Evolutionary conservation across 2,888 invertebrate genomes (phyloP).

Genomic region (Strigamia crassipes): DNA sequence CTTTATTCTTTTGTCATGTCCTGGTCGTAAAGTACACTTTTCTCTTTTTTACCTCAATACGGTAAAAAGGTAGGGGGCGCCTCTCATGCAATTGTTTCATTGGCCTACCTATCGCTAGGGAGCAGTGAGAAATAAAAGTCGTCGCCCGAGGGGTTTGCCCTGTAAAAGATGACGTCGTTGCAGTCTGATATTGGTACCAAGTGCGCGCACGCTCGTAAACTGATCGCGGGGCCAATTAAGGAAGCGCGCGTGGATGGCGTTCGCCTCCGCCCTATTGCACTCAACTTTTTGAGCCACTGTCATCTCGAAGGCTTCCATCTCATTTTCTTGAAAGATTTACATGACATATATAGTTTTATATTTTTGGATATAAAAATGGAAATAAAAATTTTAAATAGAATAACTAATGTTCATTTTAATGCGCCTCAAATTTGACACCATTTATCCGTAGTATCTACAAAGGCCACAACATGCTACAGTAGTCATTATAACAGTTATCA

Average conservation of each 20-base stretch:
- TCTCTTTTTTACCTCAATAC: conserved; percentile 26
- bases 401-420: too few species aligned
- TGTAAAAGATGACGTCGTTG: conserved; percentile 42
- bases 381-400: not conserved
- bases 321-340: conserved; percentile 1
- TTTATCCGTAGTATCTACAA: too few species aligned
- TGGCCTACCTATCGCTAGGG: conserved; percentile 38
- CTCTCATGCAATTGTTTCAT: conserved; percentile 35
- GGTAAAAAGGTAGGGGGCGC: conserved; percentile 42
- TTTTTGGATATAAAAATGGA: not conserved
- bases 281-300: not conserved
- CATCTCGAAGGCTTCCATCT: conserved; percentile 22
- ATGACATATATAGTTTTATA: not conserved
- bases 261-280: conserved; percentile 38
- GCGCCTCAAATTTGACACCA: too few species aligned
- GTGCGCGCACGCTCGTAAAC: conserved; percentile 36
- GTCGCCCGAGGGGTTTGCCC: conserved; percentile 35
- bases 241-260: conserved; percentile 31
- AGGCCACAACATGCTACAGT: too few species aligned
- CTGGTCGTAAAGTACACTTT: conserved; percentile 25
- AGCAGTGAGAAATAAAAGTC: conserved; percentile 40
- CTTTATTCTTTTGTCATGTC: conserved; percentile 40
- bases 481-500: too few species aligned
- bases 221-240: conserved; percentile 37
- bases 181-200: conserved; percentile 33